Evolutionary conservation across 2,113 vertebrate species (phyloP).

Genomic region (Sitta europaea): DNA sequence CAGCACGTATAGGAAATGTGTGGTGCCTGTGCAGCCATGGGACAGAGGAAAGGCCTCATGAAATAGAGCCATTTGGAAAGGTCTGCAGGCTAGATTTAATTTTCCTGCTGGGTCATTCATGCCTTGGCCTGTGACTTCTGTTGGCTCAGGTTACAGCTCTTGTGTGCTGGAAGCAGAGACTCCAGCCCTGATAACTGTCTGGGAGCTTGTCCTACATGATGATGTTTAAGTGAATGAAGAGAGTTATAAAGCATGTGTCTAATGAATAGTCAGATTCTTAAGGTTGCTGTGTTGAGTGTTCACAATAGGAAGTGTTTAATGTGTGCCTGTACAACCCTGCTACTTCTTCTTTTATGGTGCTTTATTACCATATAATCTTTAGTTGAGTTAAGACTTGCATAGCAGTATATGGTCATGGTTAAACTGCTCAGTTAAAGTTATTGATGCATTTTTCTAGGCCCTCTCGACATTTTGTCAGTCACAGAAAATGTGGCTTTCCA

Average conservation of each 20-base stretch:
- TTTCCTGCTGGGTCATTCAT: slow-evolving; percentile 57
- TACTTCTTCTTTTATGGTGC: not conserved
- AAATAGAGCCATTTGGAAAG: not conserved
- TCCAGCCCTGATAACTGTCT: not conserved
- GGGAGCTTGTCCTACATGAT: not conserved
- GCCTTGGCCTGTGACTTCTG: slow-evolving; percentile 8
- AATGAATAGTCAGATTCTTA: not conserved
- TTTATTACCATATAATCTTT: not conserved
- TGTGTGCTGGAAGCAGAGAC: not conserved
- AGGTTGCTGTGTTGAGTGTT: not conserved
- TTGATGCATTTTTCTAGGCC: not conserved
- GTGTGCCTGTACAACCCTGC: not conserved
- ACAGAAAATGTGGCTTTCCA: not conserved
- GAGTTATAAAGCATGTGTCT: not conserved
- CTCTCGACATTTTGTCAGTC: not conserved
- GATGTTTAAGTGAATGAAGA: not conserved
- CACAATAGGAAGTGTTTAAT: not conserved
- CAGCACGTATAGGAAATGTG: not conserved
- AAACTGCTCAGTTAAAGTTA: not conserved
- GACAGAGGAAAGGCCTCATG: not conserved
- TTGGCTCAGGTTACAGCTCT: slow-evolving; percentile 35
- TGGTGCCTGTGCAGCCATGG: not conserved
- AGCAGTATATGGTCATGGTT: not conserved
- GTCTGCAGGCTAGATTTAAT: not conserved
- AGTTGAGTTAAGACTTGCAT: not conserved